phyloP scores from a whole-genome alignment of 2,113 vertebrate genomes.

The Passer domesticus region DNA sequence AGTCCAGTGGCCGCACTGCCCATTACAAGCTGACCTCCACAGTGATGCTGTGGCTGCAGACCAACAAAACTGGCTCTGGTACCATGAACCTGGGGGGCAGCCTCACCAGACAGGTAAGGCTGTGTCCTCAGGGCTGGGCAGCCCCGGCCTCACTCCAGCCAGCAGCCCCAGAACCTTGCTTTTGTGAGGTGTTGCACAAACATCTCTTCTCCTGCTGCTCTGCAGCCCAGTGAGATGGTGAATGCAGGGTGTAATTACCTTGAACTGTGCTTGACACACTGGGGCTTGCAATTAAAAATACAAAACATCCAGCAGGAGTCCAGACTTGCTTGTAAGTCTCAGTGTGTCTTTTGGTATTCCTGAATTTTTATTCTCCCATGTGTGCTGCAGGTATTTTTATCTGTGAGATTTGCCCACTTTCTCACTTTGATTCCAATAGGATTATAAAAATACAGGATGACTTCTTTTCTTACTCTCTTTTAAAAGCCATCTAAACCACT shows the following conservation, averaged over 20 bases:
- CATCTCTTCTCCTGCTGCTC: neutral
- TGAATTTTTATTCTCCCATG: neutral
- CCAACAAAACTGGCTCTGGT: slow-evolving; percentile 94
- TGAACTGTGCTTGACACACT: neutral
- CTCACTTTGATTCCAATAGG: neutral
- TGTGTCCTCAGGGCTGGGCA: neutral
- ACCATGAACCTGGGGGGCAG: slow-evolving; percentile 99
- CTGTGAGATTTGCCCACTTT: neutral
- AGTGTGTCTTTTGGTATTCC: neutral
- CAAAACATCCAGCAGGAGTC: neutral
- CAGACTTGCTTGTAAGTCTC: neutral
- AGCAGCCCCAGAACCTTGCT: neutral
- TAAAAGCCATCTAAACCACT: neutral
- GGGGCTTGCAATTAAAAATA: neutral
- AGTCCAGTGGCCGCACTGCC: slow-evolving; percentile 96
- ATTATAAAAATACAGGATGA: neutral
- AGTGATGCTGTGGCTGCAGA: slow-evolving; percentile 99
- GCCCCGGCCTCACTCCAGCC: neutral
- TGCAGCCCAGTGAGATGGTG: neutral
- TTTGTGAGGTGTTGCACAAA: neutral
- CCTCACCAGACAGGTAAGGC: slow-evolving; percentile 93
- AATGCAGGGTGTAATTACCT: neutral
- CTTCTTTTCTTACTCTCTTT: neutral
- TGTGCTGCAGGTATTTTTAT: neutral
- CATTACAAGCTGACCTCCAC: slow-evolving; percentile 99